Base-by-base conservation (phyloP, 2,113 vertebrate species). In the Hassar affinis region DNA sequence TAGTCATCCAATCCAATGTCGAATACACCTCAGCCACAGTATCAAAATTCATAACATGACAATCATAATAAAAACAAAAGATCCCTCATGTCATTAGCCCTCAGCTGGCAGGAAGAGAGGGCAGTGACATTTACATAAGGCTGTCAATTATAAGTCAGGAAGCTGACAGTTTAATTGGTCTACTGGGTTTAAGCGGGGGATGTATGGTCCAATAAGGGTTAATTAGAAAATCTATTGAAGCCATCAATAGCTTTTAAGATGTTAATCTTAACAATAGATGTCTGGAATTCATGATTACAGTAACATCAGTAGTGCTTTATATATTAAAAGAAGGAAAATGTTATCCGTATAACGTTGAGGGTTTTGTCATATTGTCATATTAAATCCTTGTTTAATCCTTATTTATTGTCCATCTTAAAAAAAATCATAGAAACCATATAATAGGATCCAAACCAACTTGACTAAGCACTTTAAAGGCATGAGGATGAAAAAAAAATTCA, bases 141-240 rank as follows among this genome's bases (percentile, higher is more conserved):
- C 72, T 77, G 72, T 59, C 81, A 83, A 77, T 77, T 47, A 77
- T 66, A 66, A 76, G 35, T 76, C 59, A 83, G 20, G 3, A 56
- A 64, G 18, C 30, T 83, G 47, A 64, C 59, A 66, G 59, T 54
- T 66, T 83, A 77, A 83, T 83, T 61, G 59, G 59, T 77, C 47
- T 47, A 52, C 2, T 83, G 81, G 57, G 30, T 54, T 38, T 38
- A 51, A 54, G 72, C 77, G 81, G 59, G 64, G 22, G 7, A 56
- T 35, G 38, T 52, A 42, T 64, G 47, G 81, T 64, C 27, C 57
- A 83, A 64, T 52, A 59, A 76, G 30, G 64, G 64, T 64, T 64
- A 74, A 83, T 83, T 76, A 76, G 57, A 61, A 59, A 82, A 51
- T 27, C 49, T 75, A 18, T 62, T 82, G 69, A 75, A 75, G 57